Evolutionary conservation across 2,113 vertebrate genomes (phyloP), one percentile per base, ranked within the genome.

Genomic region (Procavia capensis): DNA sequence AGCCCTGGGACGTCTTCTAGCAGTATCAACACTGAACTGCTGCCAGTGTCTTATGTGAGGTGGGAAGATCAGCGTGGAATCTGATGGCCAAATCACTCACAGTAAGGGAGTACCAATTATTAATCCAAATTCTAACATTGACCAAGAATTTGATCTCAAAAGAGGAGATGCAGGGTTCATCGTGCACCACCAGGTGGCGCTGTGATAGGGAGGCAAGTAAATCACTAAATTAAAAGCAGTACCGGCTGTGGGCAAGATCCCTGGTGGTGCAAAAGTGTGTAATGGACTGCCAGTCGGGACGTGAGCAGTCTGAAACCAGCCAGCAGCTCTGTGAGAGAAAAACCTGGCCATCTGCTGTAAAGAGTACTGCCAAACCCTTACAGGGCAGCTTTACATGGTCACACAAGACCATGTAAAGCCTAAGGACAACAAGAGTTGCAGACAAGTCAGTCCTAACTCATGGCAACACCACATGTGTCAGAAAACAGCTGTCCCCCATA

Each of bases 101-200:
- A n/a, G 43, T 13, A 41, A 59, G 19, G 14, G 6, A 3, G 13
- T 36, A 25, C 76, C 79, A 29, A 2, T 39, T 87, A 22, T 91
- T 41, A 41, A 10, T 9, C 36, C 8, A 6, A 17, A 41, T 95
- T 94, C 54, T 16, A 7, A 76, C 20, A 57, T 19, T 20, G 31
- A 70, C 31, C 29, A 43, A 94, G 34, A 87, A 63, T 64, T 84
- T 74, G 72, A 64, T 74, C 6, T 24, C 34, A n/a, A 27, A 89
- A 13, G 68, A 84, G 34, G 36, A 91, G 39, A 63, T n/a, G 72
- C n/a, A 45, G 39, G 17, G 50, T 81, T 90, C n/a, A 74, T 0
- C 24, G 29, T 25, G 2, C 4, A 66, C 84, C 96, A 85, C 93
- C 81, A 93, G 97, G 72, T 95, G 96, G 90, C 93, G 82, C 72